Base-by-base conservation (phyloP, 2,797 vertebrate species). In the Rhinoraja longicauda region DNA sequence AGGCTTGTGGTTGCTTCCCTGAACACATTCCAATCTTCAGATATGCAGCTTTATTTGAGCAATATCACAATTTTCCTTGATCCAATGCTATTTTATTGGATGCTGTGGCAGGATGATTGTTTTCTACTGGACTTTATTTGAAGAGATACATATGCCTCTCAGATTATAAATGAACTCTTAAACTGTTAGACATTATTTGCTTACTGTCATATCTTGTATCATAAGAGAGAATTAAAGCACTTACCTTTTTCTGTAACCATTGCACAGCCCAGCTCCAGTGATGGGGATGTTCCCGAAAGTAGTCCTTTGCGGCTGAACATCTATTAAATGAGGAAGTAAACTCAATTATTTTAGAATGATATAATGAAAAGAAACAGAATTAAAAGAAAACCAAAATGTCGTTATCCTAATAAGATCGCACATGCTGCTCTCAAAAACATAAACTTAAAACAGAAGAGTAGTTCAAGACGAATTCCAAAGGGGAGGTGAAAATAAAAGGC, bases 221-320 rank as follows among this genome's bases (percentile, higher is more conserved):
- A 78, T 19, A 21, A 67, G 78, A 67, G n/a, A 4, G 8, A n/a
- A 39, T 29, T 59, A 64, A 39, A 12, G 62, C 0, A 36, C 72
- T 92, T 94, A 97, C 99, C 98, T 99, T 99, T 93, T 99, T 99
- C 94, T 99, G 99, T 7, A 99, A 96, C 99, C 99, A 99, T 95
- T 99, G 98, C 24, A 99, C 99, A 0, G 98, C 98, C 99, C 99
- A 99, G 92, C 98, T 99, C 98, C 98, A 99, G 94, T 99, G 98
- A 93, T 99, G 98, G 13, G 98, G 99, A 94, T 99, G 96, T 93
- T 99, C 99, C 94, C 99, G 99, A 95, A 99, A 99, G 95, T 99
- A 99, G 93, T 99, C 98, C 95, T 99, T 99, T 81, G 99, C 98
- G 93, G 98, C 97, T 94, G 97, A 94, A 95, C 98, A 99, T 96